These are phyloP conservation scores for Drosophila quadrilineata DNA, from an alignment of 1,140 invertebrate species.

Conservation along the genomic window DNA sequence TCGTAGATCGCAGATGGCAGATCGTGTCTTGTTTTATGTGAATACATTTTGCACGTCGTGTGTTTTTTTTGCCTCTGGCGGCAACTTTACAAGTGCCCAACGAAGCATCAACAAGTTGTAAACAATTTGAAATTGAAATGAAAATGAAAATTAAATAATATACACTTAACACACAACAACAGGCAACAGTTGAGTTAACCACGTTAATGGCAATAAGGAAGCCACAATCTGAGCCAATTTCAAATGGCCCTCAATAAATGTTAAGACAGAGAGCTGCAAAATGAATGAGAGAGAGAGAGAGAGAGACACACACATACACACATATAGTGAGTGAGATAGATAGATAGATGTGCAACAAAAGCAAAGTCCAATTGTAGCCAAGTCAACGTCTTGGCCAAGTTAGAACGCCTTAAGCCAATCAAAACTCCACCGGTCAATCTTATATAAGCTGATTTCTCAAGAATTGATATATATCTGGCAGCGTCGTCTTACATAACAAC, in stretches of 20 bases:
- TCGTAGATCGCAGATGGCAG: constrained; percentile 15
- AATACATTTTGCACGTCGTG: constrained; percentile 33
- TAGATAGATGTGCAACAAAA: too few species aligned
- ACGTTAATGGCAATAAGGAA: constrained; percentile 31
- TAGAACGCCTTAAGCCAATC: too few species aligned
- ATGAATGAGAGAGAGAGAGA: constrained; percentile 8
- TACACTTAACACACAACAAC: background rate
- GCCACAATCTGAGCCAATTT: constrained; percentile 19
- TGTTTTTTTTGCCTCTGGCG: background rate
- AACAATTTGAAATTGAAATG: constrained; percentile 54
- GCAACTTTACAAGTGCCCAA: constrained; percentile 51
- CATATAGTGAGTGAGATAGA: too few species aligned
- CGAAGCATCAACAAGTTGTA: constrained; percentile 56
- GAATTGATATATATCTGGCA: too few species aligned
- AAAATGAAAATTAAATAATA: constrained; percentile 33
- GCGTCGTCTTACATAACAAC: too few species aligned
- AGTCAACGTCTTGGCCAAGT: too few species aligned
- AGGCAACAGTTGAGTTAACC: constrained; percentile 3
- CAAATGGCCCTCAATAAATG: constrained; percentile 20
- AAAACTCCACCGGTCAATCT: too few species aligned
- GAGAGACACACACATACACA: too few species aligned
- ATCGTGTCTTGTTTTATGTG: constrained; percentile 31
- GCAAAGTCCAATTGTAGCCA: too few species aligned
- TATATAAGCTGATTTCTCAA: too few species aligned
- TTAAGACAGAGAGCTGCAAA: constrained; percentile 2